Percentiles rank a stretch among this genome's conserved stretches.
phyloP scores from a whole-genome alignment of 2,113 vertebrate species.

The Marmota monax region DNA sequence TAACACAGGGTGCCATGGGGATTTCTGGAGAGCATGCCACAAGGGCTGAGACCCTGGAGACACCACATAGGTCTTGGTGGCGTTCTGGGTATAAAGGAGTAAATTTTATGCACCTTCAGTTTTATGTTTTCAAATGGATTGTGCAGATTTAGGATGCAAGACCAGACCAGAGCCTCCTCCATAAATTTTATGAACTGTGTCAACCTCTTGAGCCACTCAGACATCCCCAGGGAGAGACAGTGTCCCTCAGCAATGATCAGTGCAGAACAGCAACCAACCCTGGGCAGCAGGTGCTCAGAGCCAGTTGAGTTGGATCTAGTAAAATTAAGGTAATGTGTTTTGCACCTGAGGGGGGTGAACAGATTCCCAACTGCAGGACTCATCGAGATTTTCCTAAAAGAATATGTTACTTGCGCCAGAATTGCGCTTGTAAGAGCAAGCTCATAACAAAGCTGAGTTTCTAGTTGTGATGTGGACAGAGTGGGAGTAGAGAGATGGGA shows the following conservation, averaged over 20 bases:
- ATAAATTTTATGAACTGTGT: accelerated
- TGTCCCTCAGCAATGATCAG: accelerated
- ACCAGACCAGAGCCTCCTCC: not conserved
- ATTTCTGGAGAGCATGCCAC: not conserved
- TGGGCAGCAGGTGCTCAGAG: not conserved
- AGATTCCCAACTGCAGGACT: not conserved
- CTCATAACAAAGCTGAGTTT: not conserved
- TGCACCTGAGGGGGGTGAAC: not conserved
- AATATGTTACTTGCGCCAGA: not conserved
- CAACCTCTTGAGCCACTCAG: not conserved
- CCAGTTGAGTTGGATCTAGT: not conserved
- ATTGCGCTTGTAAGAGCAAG: not conserved
- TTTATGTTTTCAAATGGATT: not conserved
- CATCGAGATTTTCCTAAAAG: not conserved
- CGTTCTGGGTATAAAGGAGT: not conserved
- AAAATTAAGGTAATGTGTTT: not conserved
- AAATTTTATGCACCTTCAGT: no score
- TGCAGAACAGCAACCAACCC: not conserved
- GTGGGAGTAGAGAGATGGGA: not conserved
- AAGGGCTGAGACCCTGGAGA: not conserved
- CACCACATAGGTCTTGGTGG: not conserved
- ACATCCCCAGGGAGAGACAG: not conserved
- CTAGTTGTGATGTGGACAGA: not conserved
- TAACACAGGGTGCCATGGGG: accelerated
- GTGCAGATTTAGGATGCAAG: not conserved